Percentiles rank a stretch among this genome's conserved stretches.
Conservation (phyloP, 2,797 vertebrate genomes). For the Notoglanidium macrostoma region DNA sequence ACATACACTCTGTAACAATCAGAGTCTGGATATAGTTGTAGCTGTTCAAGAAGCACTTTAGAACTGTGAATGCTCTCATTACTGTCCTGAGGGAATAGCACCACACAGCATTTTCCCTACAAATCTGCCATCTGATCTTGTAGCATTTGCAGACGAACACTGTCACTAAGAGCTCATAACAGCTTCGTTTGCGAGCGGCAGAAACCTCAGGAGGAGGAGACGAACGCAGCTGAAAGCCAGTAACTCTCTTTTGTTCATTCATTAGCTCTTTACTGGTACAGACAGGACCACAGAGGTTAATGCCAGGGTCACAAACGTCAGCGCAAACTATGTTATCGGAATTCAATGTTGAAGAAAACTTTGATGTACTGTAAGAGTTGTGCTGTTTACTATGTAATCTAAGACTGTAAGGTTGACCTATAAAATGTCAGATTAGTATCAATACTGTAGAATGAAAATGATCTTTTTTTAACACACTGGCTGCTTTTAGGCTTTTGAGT, state of each 20-base stretch:
- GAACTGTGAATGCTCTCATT: neutral
- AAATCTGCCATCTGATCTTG: neutral
- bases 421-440: neutral
- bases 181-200: neutral
- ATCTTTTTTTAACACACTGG: too few relatives aligned
- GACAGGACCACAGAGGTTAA: neutral
- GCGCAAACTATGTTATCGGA: neutral
- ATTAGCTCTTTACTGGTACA: neutral
- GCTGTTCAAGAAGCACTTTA: neutral
- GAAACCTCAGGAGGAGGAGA: neutral
- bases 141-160: neutral
- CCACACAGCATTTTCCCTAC: neutral
- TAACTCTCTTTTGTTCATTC: neutral
- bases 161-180: conserved; percentile 14
- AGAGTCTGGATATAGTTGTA: neutral
- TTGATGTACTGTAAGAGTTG: neutral
- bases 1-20: neutral
- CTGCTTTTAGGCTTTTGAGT: too few relatives aligned
- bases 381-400: neutral
- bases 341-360: neutral
- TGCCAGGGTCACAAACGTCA: neutral
- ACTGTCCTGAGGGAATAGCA: neutral
- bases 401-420: neutral
- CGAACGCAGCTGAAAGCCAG: neutral
- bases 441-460: too few relatives aligned